Conservation (phyloP, 2,113 vertebrate genomes). For the Thymallus thymallus region DNA sequence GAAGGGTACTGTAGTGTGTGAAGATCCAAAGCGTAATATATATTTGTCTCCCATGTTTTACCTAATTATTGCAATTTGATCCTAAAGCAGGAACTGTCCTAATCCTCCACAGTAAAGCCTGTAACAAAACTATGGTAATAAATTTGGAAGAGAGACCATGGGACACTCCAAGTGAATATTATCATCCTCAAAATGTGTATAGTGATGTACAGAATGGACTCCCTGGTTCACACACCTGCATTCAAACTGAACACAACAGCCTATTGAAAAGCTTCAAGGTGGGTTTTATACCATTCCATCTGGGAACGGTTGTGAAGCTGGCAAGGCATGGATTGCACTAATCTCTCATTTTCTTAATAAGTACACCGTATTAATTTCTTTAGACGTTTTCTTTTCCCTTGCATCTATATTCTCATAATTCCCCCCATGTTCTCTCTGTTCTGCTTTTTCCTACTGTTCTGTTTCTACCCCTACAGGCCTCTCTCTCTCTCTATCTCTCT, state of each 20-base stretch:
- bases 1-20: constrained; percentile 15
- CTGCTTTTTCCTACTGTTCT: constrained; percentile 10
- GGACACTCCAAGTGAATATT: constrained; percentile 9
- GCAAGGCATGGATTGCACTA: no score
- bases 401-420: neutral
- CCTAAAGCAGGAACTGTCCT: constrained; percentile 71
- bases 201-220: neutral
- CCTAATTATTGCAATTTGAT: constrained; percentile 78
- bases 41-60: constrained; percentile 71
- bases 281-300: no score
- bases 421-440: no score
- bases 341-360: neutral
- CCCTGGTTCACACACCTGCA: neutral
- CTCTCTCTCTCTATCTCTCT: neutral
- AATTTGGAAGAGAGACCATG: constrained; percentile 57
- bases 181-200: neutral
- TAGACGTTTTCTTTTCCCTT: neutral
- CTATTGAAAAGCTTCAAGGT: no score
- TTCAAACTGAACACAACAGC: no score
- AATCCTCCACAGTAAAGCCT: constrained; percentile 68
- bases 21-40: constrained; percentile 60
- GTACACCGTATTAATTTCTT: no score
- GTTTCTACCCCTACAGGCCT: constrained; percentile 39
- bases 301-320: no score
- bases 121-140: constrained; percentile 68